Evolutionary conservation across 2,888 invertebrate species (phyloP), one percentile per base, ranked within the genome.

Genomic region (Pediacus dermestoides): DNA sequence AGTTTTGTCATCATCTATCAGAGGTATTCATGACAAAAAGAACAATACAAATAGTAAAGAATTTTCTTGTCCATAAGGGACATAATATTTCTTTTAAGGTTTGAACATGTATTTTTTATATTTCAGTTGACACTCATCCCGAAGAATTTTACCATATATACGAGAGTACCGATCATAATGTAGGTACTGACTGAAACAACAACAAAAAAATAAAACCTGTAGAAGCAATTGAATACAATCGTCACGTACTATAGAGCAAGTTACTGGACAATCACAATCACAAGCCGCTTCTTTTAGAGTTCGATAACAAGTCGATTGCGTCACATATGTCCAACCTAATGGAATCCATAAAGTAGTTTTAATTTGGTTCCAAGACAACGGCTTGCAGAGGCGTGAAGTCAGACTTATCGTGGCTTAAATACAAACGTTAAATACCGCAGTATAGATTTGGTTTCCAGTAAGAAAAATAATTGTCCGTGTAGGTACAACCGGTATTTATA

Each of bases 291-390:
- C 46, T 47, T 50, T 49, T 44, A 46, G 44, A 45, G 37, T 42
- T 46, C 50, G 60, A 61, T 60, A 60, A 60, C 57, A 50, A 50
- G 43, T 49, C 51, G 58, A 60, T 64, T 61, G 61, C 61, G 56
- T 60, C 62, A 61, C 59, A 57, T 50, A 55, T 55, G 58, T 61
- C 57, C 52, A 51, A 52, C 54, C 58, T 66, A 66, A 66, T 65
- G 66, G 63, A 61, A 45, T 43, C 57, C 53, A 58, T 65, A 64
- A 64, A 64, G 54, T 62, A 61, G 60, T 53, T 58, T 63, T 61
- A 63, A 63, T 63, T 63, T 60, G 60, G 61, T 57, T 45, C 46
- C 52, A 49, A 48, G 57, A 58, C 57, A 58, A 54, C 23, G 44
- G 39, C 47, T 44, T 53, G 56, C 58, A 57, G 55, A 60, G 60